Conservation (phyloP, 2,797 vertebrate species). For the Cottoperca gobio region DNA sequence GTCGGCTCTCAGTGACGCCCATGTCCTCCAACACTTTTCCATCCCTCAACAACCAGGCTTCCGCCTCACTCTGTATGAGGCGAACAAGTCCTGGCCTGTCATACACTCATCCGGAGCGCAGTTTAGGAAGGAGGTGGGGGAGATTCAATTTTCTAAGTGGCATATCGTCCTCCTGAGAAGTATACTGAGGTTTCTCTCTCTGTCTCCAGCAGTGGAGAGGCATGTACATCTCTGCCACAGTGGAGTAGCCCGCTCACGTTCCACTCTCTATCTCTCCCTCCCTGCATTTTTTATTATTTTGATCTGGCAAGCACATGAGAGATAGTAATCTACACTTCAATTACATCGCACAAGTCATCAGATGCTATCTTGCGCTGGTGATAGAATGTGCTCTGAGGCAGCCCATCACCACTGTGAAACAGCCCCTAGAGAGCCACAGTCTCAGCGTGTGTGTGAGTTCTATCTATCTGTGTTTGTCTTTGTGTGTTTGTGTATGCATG, state of each 20-base stretch:
- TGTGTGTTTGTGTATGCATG: slow-evolving; percentile 30
- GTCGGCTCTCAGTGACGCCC: slow-evolving; percentile 66
- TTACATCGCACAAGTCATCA: slow-evolving; percentile 84
- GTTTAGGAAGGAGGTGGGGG: slow-evolving; percentile 44
- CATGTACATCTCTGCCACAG: slow-evolving; percentile 57
- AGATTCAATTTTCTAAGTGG: slow-evolving; percentile 72
- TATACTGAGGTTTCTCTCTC: slow-evolving; percentile 62
- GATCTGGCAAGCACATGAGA: slow-evolving; percentile 81
- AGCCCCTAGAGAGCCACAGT: slow-evolving; percentile 74
- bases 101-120: slow-evolving; percentile 61
- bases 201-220: slow-evolving; percentile 57
- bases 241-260: slow-evolving; percentile 63
- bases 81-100: slow-evolving; percentile 74
- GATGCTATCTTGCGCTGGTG: slow-evolving; percentile 83
- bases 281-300: slow-evolving; percentile 81
- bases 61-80: slow-evolving; percentile 60
- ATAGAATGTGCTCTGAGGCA: slow-evolving; percentile 82
- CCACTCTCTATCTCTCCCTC: slow-evolving; percentile 58
- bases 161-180: slow-evolving; percentile 66
- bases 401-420: slow-evolving; percentile 79
- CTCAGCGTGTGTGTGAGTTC: slow-evolving; percentile 62
- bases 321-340: slow-evolving; percentile 86
- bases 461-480: slow-evolving; percentile 42
- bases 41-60: slow-evolving; percentile 65
- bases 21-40: slow-evolving; percentile 70